phyloP scores from a whole-genome alignment of 2,113 vertebrate species.

The Propithecus coquereli region DNA sequence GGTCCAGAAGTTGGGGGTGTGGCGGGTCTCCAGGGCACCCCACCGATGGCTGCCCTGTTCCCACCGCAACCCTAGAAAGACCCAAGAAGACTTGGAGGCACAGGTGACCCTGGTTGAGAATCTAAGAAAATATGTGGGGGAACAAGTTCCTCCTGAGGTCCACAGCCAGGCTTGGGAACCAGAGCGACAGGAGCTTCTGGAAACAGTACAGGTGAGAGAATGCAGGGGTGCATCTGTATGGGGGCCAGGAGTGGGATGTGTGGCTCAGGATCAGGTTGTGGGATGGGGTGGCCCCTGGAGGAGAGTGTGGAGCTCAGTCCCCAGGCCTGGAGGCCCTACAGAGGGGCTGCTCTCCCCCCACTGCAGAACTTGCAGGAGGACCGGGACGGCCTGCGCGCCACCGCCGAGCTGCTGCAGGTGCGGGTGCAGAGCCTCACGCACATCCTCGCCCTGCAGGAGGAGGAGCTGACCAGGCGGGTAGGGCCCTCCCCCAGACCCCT shows the following conservation, averaged over 20 bases:
- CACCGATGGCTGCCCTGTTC: background rate
- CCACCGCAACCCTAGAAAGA: constrained; percentile 56
- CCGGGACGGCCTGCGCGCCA: constrained; percentile 56
- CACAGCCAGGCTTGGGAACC: constrained; percentile 45
- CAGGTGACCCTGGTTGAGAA: constrained; percentile 76
- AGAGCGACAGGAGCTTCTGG: constrained; percentile 68
- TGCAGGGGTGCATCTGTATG: background rate
- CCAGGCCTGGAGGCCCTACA: background rate
- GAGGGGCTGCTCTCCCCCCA: fast-evolving
- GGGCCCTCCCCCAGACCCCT: background rate
- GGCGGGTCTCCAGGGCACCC: too few species aligned
- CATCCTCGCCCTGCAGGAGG: constrained; percentile 79
- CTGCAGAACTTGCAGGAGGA: constrained; percentile 74
- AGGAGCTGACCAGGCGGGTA: constrained; percentile 75
- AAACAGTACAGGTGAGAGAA: constrained; percentile 66
- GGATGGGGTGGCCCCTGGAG: background rate
- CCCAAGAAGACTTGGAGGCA: constrained; percentile 67
- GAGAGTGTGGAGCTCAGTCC: background rate
- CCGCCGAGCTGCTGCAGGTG: constrained; percentile 72
- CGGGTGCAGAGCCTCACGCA: constrained; percentile 75
- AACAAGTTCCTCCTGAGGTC: constrained; percentile 63
- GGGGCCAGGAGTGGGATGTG: fast-evolving
- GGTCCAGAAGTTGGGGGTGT: background rate
- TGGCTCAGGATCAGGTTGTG: background rate
- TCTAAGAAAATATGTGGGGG: constrained; percentile 77